Evolutionary conservation across 2,888 invertebrate species (phyloP).

Genomic region (Lampropteryx suffumata): DNA sequence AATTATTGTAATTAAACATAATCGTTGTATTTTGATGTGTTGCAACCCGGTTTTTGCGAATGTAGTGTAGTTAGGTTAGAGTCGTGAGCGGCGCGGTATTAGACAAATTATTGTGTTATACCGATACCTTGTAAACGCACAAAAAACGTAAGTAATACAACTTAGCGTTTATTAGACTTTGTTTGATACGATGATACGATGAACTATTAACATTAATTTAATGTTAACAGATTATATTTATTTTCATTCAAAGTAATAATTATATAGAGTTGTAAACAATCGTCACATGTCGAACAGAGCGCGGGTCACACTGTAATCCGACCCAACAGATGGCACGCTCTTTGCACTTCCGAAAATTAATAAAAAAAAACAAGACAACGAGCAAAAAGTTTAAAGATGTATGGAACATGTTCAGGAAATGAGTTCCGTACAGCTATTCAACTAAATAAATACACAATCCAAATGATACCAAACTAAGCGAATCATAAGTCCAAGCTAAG

Average conservation of each 20-base stretch:
- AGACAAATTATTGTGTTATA: constrained; percentile 18
- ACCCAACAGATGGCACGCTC: constrained; percentile 73
- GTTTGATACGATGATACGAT: no score
- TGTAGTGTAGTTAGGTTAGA: constrained; percentile 8
- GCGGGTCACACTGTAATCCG: constrained; percentile 48
- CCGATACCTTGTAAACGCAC: constrained; percentile 18
- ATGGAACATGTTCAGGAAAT: constrained; percentile 9
- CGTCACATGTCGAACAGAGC: constrained; percentile 15
- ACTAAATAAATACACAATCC: no score
- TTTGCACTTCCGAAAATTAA: constrained; percentile 72
- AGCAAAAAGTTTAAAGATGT: constrained; percentile 39
- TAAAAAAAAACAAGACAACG: constrained; percentile 50
- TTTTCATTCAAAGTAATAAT: no score
- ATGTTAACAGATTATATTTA: no score
- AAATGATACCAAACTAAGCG: no score
- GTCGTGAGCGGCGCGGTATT: constrained; percentile 16
- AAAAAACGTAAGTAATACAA: constrained; percentile 24
- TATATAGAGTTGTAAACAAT: neutral
- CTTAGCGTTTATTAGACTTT: constrained; percentile 12
- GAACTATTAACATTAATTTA: no score
- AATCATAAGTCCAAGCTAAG: no score
- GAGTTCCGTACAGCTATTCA: no score
- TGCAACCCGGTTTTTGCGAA: constrained; percentile 38
- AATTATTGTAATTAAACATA: constrained; percentile 52
- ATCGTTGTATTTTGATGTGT: constrained; percentile 46